Base-by-base conservation (phyloP, 2,888 invertebrate species). In the Drosophila austrosaltans region DNA sequence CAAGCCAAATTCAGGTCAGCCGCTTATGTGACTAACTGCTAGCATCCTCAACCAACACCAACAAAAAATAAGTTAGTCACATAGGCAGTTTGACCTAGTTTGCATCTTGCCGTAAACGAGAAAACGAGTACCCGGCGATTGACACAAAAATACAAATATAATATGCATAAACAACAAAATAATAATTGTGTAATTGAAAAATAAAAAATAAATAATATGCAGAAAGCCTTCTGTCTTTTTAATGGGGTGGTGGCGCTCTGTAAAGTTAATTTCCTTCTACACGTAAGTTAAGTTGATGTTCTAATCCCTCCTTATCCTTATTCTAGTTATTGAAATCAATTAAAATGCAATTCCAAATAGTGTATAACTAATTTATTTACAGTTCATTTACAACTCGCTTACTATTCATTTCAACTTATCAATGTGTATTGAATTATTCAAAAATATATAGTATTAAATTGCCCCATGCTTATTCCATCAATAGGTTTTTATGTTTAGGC, bases 1-100 rank as follows among this genome's bases (percentile, higher is more conserved):
- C 48, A 59, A 64, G 56, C 58, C 61, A 36, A 30, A 36, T 25
- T 22, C 56, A 36, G 10, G n/a, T 30, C 58, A 4, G 39, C 58
- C 53, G 42, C 53, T 59, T 80, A 56, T 53, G 39, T 67, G 77
- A 72, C 64, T 40, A 59, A 30, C 40, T 69, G 65, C 58, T 72
- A 70, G 81, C 82, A 82, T 82, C 82, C 82, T 82, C 82, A 82
- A 72, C 22, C 59, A 81, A 70, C 69, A 79, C 53, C 76, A 59
- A 59, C 22, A 7, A 59, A 58, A 57, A 39, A 22, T 57, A 60
- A 62, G 66, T 53, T 32, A 53, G 69, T 64, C 68, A 64, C 36
- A 54, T 59, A 81, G 59, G 53, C 64, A 44, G 57, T 44, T 36
- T 10, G 2, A 22, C 12, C 36, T 57, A 12, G 22, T 39, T 57